These are phyloP conservation scores for Elephas maximus DNA, from an alignment of 2,113 vertebrate genomes.

Conservation along the genomic window DNA sequence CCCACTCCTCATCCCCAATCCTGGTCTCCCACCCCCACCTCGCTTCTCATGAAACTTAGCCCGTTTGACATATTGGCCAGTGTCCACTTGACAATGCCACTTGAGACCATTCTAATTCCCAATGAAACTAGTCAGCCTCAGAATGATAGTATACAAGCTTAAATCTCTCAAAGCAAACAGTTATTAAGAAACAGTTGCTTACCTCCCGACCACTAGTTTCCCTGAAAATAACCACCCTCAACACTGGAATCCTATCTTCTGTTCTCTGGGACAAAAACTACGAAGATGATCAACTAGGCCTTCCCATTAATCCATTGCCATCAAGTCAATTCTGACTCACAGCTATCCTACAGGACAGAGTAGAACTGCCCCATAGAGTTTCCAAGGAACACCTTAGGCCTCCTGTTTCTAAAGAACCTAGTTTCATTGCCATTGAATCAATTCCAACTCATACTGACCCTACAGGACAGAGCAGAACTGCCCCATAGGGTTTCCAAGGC, in stretches of 20 bases:
- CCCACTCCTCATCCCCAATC: background rate
- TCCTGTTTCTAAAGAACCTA: too few relatives aligned
- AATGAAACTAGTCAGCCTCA: background rate
- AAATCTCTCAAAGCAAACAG: conserved; percentile 45
- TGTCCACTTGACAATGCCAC: conserved; percentile 31
- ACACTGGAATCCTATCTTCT: conserved; percentile 54
- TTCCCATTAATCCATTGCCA: background rate
- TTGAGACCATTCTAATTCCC: conserved; percentile 21
- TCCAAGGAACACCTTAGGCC: too few relatives aligned
- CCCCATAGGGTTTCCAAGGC: background rate
- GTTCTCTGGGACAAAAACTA: conserved; percentile 3
- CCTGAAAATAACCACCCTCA: conserved; percentile 37
- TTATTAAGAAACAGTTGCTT: conserved; percentile 35
- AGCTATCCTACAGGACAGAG: background rate
- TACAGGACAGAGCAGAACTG: background rate
- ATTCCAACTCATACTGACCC: background rate
- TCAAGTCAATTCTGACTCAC: background rate
- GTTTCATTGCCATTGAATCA: background rate
- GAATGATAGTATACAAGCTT: background rate
- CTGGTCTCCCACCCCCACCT: background rate
- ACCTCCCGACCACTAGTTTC: background rate
- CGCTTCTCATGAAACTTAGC: conserved; percentile 22
- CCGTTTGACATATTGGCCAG: background rate
- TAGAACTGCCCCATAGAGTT: background rate
- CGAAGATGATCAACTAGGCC: conserved; percentile 46